Percentiles rank a stretch among this genome's conserved stretches.
phyloP scores from a whole-genome alignment of 35 echinoderm and acorn worm genomes.

The Hemicentrotus pulcherrimus region DNA sequence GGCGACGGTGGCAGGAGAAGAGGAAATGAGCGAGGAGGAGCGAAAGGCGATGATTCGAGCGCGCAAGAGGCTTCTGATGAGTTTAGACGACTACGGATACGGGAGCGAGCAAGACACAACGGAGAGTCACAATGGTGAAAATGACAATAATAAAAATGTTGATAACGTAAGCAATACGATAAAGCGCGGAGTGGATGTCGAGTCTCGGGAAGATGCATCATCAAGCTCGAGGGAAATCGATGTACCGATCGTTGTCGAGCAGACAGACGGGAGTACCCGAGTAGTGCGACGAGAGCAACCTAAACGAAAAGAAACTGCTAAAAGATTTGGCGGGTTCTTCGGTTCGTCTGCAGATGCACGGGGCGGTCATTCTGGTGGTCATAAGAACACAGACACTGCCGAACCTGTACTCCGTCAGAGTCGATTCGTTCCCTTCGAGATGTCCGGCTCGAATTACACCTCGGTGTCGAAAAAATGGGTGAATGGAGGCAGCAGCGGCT shows the following conservation, averaged over 20 bases:
- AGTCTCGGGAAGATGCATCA: not conserved
- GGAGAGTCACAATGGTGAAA: not conserved
- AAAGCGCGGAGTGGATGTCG: not conserved
- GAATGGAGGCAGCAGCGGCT: not conserved
- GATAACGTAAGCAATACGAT: not conserved
- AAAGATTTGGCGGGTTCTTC: not conserved
- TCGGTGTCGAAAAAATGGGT: not conserved
- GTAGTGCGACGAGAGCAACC: not conserved
- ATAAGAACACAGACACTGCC: not conserved
- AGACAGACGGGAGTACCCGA: not conserved
- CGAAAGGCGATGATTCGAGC: not conserved
- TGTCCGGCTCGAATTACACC: not conserved
- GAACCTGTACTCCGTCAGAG: not conserved
- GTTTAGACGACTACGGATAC: slow-evolving; percentile 42
- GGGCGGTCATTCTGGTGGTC: not conserved
- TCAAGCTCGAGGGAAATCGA: not conserved
- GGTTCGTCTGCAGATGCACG: not conserved
- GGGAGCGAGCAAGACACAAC: not conserved
- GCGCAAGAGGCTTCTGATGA: not conserved
- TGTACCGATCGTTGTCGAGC: not conserved
- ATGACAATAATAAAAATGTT: not conserved
- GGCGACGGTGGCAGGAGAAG: not conserved
- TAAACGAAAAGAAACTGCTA: not conserved
- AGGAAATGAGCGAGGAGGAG: slow-evolving; percentile 24
- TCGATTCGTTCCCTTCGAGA: not conserved